Conservation (phyloP, 2,888 invertebrate species). For the Steromphala cineraria region DNA sequence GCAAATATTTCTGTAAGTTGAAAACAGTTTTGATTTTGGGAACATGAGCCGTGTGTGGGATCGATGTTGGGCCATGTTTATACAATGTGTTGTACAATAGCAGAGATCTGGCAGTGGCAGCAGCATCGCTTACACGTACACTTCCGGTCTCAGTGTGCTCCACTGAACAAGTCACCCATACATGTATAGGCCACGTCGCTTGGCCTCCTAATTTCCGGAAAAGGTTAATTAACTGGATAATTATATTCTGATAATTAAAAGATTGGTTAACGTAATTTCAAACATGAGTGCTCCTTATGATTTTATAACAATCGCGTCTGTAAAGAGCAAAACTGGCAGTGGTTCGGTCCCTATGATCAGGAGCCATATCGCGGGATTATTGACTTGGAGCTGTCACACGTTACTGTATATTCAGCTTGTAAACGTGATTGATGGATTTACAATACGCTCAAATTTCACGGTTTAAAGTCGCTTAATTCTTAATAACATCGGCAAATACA, state of each 20-base stretch:
- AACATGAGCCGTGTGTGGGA: neutral
- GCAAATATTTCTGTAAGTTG: conserved; percentile 1
- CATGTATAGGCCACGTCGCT: neutral
- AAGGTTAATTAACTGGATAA: conserved; percentile 9
- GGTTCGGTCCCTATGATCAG: no score
- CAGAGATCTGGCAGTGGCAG: no score
- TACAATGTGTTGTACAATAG: neutral
- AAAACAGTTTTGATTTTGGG: neutral
- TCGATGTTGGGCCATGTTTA: neutral
- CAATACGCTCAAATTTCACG: neutral
- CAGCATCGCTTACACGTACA: neutral
- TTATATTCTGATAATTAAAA: conserved; percentile 17
- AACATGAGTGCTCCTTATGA: neutral
- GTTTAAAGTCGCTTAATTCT: conserved; percentile 13
- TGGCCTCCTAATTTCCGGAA: neutral
- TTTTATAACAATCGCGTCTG: neutral
- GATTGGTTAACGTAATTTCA: conserved; percentile 16
- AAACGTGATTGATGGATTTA: neutral
- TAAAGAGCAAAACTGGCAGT: no score
- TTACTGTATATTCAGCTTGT: neutral
- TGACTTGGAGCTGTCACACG: neutral
- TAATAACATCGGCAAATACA: conserved; percentile 14
- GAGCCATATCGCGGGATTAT: neutral
- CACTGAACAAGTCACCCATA: neutral
- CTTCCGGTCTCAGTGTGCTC: neutral